Evolutionary conservation across 2,888 invertebrate genomes (phyloP).

Genomic region (Ophraella communa): DNA sequence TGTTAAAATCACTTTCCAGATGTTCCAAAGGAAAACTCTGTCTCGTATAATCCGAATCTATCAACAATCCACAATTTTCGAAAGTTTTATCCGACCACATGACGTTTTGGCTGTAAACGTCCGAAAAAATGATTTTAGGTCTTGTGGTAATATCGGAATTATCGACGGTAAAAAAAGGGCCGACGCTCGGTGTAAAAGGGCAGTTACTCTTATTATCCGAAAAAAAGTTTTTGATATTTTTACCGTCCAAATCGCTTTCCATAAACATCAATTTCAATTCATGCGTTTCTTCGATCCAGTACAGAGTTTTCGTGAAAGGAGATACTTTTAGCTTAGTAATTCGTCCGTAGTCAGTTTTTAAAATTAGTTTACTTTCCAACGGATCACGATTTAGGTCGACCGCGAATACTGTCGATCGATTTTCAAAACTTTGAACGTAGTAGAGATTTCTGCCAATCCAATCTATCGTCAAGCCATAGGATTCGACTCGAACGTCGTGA

Average conservation of each 20-base stretch:
- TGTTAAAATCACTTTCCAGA: constrained; percentile 73
- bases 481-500: constrained; percentile 65
- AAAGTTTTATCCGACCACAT: constrained; percentile 71
- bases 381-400: constrained; percentile 71
- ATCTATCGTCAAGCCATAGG: constrained; percentile 77
- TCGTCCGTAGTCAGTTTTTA: constrained; percentile 62
- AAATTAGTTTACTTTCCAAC: constrained; percentile 63
- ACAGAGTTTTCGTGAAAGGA: constrained; percentile 75
- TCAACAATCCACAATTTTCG: constrained; percentile 69
- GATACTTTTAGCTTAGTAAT: constrained; percentile 76
- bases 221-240: constrained; percentile 66
- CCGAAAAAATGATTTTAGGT: constrained; percentile 70
- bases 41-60: constrained; percentile 49
- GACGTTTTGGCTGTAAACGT: constrained; percentile 67
- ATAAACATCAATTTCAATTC: constrained; percentile 69
- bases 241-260: constrained; percentile 68
- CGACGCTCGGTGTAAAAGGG: constrained; percentile 68
- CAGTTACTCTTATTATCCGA: constrained; percentile 64
- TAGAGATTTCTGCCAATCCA: constrained; percentile 88
- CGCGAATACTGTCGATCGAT: constrained; percentile 67
- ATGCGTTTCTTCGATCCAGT: constrained; percentile 76
- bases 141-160: constrained; percentile 64
- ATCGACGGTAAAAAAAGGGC: constrained; percentile 72
- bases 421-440: constrained; percentile 69
- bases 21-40: constrained; percentile 67